A percentile compares a stretch with the other conserved stretches of the same genome.
phyloP scores from a whole-genome alignment of 2,113 vertebrate genomes.

The Lagopus leucura region DNA sequence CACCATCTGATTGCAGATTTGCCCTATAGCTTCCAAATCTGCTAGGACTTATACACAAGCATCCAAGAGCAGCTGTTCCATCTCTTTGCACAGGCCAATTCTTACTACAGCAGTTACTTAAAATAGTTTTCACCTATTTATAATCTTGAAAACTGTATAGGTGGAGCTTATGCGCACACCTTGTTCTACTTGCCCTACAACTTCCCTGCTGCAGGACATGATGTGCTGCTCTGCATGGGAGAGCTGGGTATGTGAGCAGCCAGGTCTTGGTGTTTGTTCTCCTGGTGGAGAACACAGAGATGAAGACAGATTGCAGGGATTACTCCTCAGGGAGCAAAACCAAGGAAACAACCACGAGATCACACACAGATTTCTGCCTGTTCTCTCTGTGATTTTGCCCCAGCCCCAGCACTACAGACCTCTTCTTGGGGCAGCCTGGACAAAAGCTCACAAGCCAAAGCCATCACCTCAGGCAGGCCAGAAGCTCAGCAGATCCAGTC shows the following conservation, averaged over 20 bases:
- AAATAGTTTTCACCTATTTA: neutral
- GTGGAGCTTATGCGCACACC: rapidly evolving
- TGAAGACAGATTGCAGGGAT: neutral
- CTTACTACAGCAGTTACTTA: neutral
- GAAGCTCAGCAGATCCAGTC: neutral
- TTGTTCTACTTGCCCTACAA: neutral
- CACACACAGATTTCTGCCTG: neutral
- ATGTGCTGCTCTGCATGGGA: neutral
- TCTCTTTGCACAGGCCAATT: neutral
- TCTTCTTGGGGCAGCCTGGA: neutral
- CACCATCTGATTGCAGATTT: neutral
- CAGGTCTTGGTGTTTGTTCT: neutral
- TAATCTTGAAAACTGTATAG: neutral
- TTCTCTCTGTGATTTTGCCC: neutral
- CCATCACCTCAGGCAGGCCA: neutral
- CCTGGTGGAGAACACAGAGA: neutral
- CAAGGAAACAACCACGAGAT: neutral
- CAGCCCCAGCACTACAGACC: neutral
- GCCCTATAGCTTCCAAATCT: neutral
- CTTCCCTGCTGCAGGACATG: neutral
- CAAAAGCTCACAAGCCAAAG: neutral
- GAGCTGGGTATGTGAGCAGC: neutral
- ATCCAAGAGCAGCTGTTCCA: neutral
- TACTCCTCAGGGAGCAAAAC: neutral
- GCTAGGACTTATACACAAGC: neutral